Evolutionary conservation across 2,113 vertebrate genomes (phyloP), one percentile per base, ranked within the genome.

Genomic region (Azemiops feae): DNA sequence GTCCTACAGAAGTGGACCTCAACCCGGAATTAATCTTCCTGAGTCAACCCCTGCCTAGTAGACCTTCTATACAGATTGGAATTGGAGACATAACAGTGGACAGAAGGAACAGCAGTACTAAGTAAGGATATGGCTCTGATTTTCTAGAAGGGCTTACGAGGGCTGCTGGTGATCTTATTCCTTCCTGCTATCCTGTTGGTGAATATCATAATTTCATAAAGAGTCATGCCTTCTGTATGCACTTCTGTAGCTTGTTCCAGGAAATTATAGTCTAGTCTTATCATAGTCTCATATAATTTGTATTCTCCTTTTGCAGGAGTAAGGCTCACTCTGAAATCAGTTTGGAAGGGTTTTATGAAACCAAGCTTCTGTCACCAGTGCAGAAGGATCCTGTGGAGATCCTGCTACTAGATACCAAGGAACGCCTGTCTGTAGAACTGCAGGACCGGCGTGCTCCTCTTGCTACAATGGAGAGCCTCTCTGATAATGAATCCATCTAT

Each of bases 1-100:
- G 99, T 96, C 99, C 99, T 69, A 99, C 99, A 0, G 99, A 99
- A 95, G 99, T 99, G 97, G 99, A 99, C 97, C 97, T 99, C 96
- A 99, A 99, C 85, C 99, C 99, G 0, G 99, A 99, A 97, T 95
- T 98, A 95, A 97, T 99, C 95, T 99, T 99, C 96, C 97, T 99
- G 96, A 99, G 98, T 90, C 98, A 99, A 90, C 97, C 98, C 1
- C 96, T 98, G 57, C 96, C 97, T 92, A 96, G 96, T 0, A 97
- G 97, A 52, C 97, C 97, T 0, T 95, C 98, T 0, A 90, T 97
- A 93, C 97, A 97, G 30, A 94, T 97, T 0, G 96, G 97, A 60
- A 94, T 97, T 43, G 92, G 92, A 93, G 92, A 93, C 89, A 4
- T 96, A 0, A 11, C 96, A 0, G 95, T 96, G 1, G 98, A 99